These are phyloP conservation scores for Sarcophaga carnaria DNA, from an alignment of 2,888 invertebrate genomes.

Conservation along the genomic window DNA sequence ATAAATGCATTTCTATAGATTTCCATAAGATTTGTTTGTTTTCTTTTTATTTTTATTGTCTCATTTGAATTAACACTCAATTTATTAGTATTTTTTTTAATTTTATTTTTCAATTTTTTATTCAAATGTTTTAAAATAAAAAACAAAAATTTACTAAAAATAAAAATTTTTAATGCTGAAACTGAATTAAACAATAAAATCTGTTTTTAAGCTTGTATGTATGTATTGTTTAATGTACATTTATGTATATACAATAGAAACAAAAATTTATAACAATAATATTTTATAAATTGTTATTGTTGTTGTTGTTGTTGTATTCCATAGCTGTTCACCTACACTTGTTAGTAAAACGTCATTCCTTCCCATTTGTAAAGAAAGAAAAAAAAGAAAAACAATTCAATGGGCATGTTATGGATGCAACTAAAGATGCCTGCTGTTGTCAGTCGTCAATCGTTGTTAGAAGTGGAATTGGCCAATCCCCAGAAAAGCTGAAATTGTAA, in stretches of 20 bases:
- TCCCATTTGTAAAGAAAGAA: slow-evolving; percentile 15
- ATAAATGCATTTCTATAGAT: slow-evolving; percentile 40
- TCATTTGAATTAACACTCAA: slow-evolving; percentile 58
- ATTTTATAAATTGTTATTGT: background rate
- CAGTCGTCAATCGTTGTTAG: slow-evolving; percentile 4
- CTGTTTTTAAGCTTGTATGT: background rate
- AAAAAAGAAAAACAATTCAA: background rate
- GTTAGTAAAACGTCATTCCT: slow-evolving; percentile 59
- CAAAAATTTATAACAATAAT: slow-evolving; percentile 32
- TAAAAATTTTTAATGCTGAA: slow-evolving; percentile 21
- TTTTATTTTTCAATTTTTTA: background rate
- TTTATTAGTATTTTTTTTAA: slow-evolving; percentile 24
- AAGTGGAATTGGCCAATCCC: slow-evolving; percentile 58
- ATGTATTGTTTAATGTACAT: slow-evolving; percentile 17
- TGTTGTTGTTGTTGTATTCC: background rate
- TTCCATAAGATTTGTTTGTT: background rate
- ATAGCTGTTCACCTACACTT: slow-evolving; percentile 65
- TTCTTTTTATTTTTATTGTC: background rate
- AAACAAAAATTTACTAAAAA: background rate
- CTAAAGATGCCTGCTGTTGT: slow-evolving; percentile 24
- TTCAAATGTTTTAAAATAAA: background rate
- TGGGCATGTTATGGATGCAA: slow-evolving; percentile 27
- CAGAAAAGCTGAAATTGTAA: background rate
- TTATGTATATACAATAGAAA: too few species aligned
- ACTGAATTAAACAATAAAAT: slow-evolving; percentile 16